Percentiles rank a stretch among this genome's conserved stretches.
These are phyloP conservation scores for Cydia strobilella DNA, from an alignment of 1,140 invertebrate species.

Conservation along the genomic window DNA sequence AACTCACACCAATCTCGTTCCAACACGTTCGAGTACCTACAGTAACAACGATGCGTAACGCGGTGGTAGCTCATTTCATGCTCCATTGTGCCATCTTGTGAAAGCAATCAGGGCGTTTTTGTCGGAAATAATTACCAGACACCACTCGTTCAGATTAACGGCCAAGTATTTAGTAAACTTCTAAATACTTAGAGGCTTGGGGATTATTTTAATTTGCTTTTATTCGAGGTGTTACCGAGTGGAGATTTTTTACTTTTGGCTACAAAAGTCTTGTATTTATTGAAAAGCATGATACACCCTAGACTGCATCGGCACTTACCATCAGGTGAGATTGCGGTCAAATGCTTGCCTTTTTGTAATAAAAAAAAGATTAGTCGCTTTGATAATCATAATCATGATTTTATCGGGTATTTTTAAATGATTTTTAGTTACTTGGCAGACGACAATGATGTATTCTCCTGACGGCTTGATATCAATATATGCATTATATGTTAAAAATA, in stretches of 20 bases:
- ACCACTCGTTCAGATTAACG: constrained; percentile 21
- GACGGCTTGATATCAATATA: no score
- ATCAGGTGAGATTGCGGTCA: no score
- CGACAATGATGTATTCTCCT: no score
- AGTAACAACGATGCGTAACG: constrained; percentile 53
- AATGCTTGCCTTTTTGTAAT: no score
- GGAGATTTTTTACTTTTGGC: neutral
- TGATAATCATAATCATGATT: no score
- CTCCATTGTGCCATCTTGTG: constrained; percentile 58
- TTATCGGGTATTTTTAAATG: no score
- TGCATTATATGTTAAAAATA: no score
- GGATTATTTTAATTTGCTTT: neutral
- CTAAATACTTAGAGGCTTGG: neutral
- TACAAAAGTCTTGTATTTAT: no score
- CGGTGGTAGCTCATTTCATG: constrained; percentile 64
- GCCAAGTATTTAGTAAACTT: constrained; percentile 13
- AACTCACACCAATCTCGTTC: constrained; percentile 20
- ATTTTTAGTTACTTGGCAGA: no score
- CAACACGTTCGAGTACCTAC: constrained; percentile 28
- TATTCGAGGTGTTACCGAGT: neutral
- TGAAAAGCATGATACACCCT: no score
- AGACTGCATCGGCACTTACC: no score
- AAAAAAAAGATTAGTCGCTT: no score
- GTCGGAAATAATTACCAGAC: constrained; percentile 51
- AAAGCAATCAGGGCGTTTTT: constrained; percentile 62